Percentiles rank a stretch among this genome's conserved stretches.
phyloP scores from a whole-genome alignment of 2,888 invertebrate genomes.

The Papilio protenor region DNA sequence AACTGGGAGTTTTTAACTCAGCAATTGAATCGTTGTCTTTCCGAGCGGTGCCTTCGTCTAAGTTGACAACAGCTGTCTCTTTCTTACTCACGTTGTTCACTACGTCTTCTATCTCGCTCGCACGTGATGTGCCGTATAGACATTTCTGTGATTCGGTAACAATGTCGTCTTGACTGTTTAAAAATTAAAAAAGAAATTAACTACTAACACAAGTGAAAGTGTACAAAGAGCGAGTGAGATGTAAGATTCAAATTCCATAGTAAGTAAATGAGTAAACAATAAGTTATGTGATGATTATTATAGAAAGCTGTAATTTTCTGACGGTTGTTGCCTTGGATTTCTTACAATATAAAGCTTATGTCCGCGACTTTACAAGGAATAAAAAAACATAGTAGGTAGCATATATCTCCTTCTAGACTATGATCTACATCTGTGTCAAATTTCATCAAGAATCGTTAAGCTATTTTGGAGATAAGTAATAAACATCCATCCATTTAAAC shows the following conservation, averaged over 20 bases:
- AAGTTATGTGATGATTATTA: not conserved
- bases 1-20: conserved; percentile 86
- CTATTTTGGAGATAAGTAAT: too few species aligned
- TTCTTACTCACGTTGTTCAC: conserved; percentile 77
- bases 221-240: not conserved
- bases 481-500: too few species aligned
- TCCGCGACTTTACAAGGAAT: too few species aligned
- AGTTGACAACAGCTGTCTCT: conserved; percentile 62
- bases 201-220: not conserved
- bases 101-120: conserved; percentile 76
- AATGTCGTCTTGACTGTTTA: conserved; percentile 89
- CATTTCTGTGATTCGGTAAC: conserved; percentile 89
- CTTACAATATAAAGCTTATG: conserved; percentile 42
- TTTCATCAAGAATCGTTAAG: too few species aligned
- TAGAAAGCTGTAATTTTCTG: not conserved
- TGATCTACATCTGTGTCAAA: too few species aligned
- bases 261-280: not conserved
- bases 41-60: conserved; percentile 73
- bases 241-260: not conserved
- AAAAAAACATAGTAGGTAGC: too few species aligned
- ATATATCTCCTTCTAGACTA: too few species aligned
- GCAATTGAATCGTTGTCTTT: conserved; percentile 67
- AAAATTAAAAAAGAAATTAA: not conserved
- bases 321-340: not conserved
- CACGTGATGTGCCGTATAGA: conserved; percentile 88